Conservation (phyloP, 2,113 vertebrate genomes). For the Mus spicilegus region DNA sequence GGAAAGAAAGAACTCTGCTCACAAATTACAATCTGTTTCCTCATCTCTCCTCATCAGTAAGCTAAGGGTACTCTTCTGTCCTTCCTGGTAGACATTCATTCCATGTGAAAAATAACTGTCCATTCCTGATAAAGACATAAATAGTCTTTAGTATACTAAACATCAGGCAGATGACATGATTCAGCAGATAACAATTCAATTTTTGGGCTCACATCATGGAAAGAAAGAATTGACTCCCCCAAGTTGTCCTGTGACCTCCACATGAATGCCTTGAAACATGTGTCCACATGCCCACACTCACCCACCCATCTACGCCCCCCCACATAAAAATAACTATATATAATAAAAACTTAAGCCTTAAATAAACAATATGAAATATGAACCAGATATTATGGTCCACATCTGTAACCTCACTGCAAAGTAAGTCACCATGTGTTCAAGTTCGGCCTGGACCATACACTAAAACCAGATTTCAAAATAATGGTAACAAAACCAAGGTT, state of each 20-base stretch:
- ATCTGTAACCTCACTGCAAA: neutral
- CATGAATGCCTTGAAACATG: no score
- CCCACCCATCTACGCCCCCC: neutral
- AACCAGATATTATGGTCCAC: neutral
- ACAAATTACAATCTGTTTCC: neutral
- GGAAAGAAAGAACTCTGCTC: neutral
- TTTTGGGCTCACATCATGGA: neutral
- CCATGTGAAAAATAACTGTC: neutral
- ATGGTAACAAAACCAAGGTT: neutral
- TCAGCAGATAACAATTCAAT: neutral
- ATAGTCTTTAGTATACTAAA: neutral
- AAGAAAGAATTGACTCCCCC: neutral
- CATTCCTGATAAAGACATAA: neutral
- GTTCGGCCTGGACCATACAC: neutral
- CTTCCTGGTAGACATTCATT: no score
- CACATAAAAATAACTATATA: neutral
- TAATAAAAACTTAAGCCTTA: neutral
- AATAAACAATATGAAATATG: neutral
- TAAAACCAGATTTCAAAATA: neutral
- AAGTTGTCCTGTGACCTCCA: neutral
- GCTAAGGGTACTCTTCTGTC: fast-evolving
- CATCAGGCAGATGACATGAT: no score
- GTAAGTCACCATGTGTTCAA: neutral
- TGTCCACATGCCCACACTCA: neutral
- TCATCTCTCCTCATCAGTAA: neutral